Base-by-base conservation (phyloP, 2,888 invertebrate species). In the Patella ulyssiponensis region DNA sequence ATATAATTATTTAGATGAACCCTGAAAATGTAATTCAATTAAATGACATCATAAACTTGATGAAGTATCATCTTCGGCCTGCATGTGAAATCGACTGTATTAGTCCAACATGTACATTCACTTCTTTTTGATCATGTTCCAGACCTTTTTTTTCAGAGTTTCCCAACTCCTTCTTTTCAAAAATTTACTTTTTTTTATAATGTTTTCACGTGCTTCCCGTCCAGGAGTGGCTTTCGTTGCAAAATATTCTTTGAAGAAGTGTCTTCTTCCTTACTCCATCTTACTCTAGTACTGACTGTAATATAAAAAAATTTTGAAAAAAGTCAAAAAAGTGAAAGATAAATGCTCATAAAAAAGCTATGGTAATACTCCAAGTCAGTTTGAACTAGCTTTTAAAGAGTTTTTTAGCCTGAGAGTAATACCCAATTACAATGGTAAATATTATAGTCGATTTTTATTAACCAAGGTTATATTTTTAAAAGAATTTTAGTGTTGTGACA, bases 251-350 rank as follows among this genome's bases (percentile, higher is more conserved):
- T 74, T 54, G 20, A 74, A 56, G 20, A 12, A 23, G 17, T 44
- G 11, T 27, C 56, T 74, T 33, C 70, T 15, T 70, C 72, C 15
- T 44, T 72, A n/a, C 72, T 56, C 56, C 56, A 56, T 56, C 56
- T 56, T n/a, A 56, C 56, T 56, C 56, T 56, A 17, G 56, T 56
- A 56, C 56, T n/a, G 15, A 56, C 56, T 56, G n/a, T 56, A 56
- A 56, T 56, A 56, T 56, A 56, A 56, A 56, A 56, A 56, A 56
- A 56, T 5, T 14, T 17, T 2, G 4, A 17, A 33, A 2, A 56
- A 56, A 56, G 56, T 1, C 17, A 56, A 56, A 56, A 17, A 56
- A 56, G 56, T 56, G 56, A n/a, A 56, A 56, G 56, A 56, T 56
- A 56, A 56, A 56, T 56, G n/a, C 56, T 56, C 15, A 17, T 15